phyloP scores from a whole-genome alignment of 2,888 invertebrate species.

The Xestia xanthographa region DNA sequence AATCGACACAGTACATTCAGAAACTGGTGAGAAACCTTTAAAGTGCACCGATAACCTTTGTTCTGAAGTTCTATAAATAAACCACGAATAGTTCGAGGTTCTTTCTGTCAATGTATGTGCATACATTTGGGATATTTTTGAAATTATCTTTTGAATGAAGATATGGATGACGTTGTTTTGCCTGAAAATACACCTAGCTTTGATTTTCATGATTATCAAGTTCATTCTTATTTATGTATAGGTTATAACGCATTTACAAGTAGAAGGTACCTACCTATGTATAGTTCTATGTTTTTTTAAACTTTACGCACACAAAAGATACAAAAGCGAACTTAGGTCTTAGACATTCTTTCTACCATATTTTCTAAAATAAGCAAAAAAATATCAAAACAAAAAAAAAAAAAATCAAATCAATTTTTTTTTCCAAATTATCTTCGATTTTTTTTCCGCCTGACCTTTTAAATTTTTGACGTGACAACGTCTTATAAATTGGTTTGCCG shows the following conservation, averaged over 20 bases:
- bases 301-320: not conserved
- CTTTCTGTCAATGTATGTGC: conserved; percentile 32
- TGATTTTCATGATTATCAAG: conserved; percentile 3
- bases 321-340: too few relatives aligned
- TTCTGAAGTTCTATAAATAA: conserved; percentile 16
- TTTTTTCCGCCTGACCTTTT: too few relatives aligned
- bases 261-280: not conserved
- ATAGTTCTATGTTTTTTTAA: not conserved
- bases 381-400: too few relatives aligned
- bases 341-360: not conserved
- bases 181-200: not conserved
- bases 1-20: not conserved
- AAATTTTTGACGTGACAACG: too few relatives aligned
- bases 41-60: conserved; percentile 32
- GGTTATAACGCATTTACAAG: conserved; percentile 1
- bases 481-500: too few relatives aligned
- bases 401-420: too few relatives aligned
- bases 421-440: not conserved
- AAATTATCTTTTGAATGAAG: not conserved
- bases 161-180: not conserved
- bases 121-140: conserved; percentile 25
- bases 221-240: not conserved
- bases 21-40: not conserved
- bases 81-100: conserved; percentile 2
- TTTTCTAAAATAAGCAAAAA: too few relatives aligned